Conservation (phyloP, 2,797 vertebrate species). For the Acanthopagrus latus region DNA sequence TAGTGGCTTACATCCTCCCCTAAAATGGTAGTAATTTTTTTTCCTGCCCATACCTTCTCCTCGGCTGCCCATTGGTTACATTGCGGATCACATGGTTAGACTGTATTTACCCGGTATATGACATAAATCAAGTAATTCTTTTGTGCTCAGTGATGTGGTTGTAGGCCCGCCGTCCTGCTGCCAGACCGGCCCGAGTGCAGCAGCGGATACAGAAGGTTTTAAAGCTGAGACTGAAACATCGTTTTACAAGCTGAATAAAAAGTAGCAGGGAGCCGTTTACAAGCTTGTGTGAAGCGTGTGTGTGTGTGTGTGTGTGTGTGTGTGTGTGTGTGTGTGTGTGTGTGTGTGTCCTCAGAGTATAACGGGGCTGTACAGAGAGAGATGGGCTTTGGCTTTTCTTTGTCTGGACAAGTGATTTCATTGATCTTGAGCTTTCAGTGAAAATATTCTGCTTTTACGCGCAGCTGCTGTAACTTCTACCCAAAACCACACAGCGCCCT, state of each 20-base stretch:
- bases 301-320: constrained; percentile 12
- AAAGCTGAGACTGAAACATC: constrained; percentile 15
- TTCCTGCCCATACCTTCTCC: constrained; percentile 86
- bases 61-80: constrained; percentile 89
- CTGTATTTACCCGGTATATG: constrained; percentile 91
- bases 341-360: constrained; percentile 8
- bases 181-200: constrained; percentile 48
- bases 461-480: too few relatives aligned
- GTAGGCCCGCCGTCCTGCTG: constrained; percentile 33
- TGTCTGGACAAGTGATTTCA: constrained; percentile 4
- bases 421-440: background rate
- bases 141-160: constrained; percentile 71
- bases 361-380: background rate
- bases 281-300: constrained; percentile 33
- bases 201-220: constrained; percentile 2
- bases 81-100: constrained; percentile 90
- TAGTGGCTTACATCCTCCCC: constrained; percentile 87
- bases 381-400: background rate
- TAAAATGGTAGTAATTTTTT: constrained; percentile 91
- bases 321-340: constrained; percentile 20
- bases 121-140: constrained; percentile 92
- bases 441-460: background rate
- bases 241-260: constrained; percentile 67
- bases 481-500: too few relatives aligned
- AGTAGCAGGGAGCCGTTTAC: constrained; percentile 54